Percentiles rank a stretch among this genome's conserved stretches.
These are phyloP conservation scores for Amphiprion ocellaris DNA, from an alignment of 2,113 vertebrate genomes.

Conservation along the genomic window DNA sequence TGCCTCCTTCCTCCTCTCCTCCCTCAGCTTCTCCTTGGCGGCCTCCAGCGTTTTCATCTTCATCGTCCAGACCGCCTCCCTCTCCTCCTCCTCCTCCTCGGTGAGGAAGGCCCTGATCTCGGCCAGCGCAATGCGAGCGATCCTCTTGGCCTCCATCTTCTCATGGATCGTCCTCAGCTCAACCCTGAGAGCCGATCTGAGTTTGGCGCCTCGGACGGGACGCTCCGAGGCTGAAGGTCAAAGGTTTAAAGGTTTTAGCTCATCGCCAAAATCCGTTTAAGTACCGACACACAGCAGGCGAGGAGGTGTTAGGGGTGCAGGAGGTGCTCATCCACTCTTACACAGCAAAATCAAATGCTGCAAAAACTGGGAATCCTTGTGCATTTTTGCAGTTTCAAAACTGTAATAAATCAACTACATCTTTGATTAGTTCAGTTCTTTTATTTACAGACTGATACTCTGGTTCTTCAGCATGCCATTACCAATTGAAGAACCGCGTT, in stretches of 20 bases:
- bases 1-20: conserved; percentile 55
- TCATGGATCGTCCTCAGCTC: conserved; percentile 83
- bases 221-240: conserved; percentile 56
- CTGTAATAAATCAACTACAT: no score
- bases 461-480: no score
- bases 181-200: conserved; percentile 78
- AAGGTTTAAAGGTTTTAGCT: not conserved
- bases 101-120: conserved; percentile 76
- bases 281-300: not conserved
- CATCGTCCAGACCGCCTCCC: conserved; percentile 48
- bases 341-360: no score
- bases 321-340: not conserved
- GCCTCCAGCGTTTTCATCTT: conserved; percentile 78
- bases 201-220: conserved; percentile 71
- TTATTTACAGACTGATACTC: no score
- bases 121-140: conserved; percentile 74
- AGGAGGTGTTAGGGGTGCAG: not conserved
- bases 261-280: not conserved
- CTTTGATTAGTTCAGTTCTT: no score
- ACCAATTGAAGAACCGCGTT: no score
- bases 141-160: conserved; percentile 83
- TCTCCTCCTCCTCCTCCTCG: conserved; percentile 71
- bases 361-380: no score
- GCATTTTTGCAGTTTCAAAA: no score
- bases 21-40: conserved; percentile 56